These are phyloP conservation scores for Conger conger DNA, from an alignment of 2,113 vertebrate genomes.

Conservation along the genomic window DNA sequence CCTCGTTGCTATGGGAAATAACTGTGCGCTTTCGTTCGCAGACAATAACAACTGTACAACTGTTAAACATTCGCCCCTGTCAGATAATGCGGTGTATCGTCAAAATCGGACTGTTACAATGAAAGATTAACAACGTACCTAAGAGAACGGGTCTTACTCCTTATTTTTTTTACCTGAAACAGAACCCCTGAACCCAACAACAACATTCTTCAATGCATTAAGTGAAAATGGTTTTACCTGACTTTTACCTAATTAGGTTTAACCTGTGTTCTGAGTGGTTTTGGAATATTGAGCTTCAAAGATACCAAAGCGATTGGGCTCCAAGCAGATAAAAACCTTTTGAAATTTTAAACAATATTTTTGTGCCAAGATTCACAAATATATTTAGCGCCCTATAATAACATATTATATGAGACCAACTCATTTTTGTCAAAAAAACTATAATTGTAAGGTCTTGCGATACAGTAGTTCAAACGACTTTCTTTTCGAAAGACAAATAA, in stretches of 20 bases:
- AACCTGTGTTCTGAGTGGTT: too few relatives aligned
- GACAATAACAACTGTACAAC: constrained; percentile 63
- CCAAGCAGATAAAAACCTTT: too few relatives aligned
- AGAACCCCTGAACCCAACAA: neutral
- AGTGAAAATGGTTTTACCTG: neutral
- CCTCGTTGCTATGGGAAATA: constrained; percentile 68
- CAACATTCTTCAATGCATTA: neutral
- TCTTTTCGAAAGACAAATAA: neutral
- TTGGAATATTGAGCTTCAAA: too few relatives aligned
- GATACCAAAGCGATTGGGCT: too few relatives aligned
- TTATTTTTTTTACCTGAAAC: neutral
- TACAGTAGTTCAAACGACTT: neutral
- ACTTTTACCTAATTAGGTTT: too few relatives aligned
- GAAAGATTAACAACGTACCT: constrained; percentile 46
- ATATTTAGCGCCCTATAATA: too few relatives aligned
- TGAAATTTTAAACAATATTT: too few relatives aligned
- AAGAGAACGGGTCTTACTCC: constrained; percentile 5
- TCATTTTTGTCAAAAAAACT: too few relatives aligned
- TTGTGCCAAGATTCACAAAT: too few relatives aligned
- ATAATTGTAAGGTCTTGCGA: too few relatives aligned
- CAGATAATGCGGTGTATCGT: constrained; percentile 55
- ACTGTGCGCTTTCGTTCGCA: constrained; percentile 52
- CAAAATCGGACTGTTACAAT: constrained; percentile 51
- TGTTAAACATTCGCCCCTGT: constrained; percentile 57
- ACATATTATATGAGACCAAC: too few relatives aligned